phyloP scores from a whole-genome alignment of 1,140 invertebrate species.

The Luehdorfia chinensis region DNA sequence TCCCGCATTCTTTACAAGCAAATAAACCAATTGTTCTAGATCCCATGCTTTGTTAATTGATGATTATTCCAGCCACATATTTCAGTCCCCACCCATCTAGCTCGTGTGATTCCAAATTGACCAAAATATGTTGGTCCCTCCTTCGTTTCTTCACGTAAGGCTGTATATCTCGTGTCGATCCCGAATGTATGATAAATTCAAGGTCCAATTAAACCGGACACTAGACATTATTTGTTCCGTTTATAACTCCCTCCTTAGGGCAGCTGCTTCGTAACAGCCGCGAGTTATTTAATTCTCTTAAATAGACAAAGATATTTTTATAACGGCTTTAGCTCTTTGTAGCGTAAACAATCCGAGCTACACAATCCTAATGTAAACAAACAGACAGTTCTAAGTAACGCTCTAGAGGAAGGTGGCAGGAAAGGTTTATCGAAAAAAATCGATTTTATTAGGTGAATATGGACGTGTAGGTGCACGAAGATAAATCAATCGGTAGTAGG shows the following conservation, averaged over 20 bases:
- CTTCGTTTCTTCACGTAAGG: constrained; percentile 8
- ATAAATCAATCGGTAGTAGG: too few species aligned
- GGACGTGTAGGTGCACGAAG: too few species aligned
- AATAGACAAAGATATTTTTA: constrained; percentile 75
- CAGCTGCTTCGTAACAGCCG: constrained; percentile 67
- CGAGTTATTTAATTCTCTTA: constrained; percentile 70
- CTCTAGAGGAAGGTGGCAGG: constrained; percentile 10
- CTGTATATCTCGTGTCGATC: constrained; percentile 9
- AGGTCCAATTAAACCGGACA: constrained; percentile 46
- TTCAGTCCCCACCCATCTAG: constrained; percentile 48
- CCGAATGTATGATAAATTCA: constrained; percentile 24
- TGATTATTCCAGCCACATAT: constrained; percentile 67
- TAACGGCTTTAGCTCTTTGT: constrained; percentile 60
- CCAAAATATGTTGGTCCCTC: constrained; percentile 42
- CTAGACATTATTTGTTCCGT: constrained; percentile 60
- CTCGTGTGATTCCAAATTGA: constrained; percentile 38
- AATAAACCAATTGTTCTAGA: constrained; percentile 57
- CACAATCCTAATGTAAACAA: constrained; percentile 68
- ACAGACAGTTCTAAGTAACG: constrained; percentile 39
- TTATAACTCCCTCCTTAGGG: constrained; percentile 62
- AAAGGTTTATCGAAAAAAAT: too few species aligned
- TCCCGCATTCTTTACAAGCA: constrained; percentile 30
- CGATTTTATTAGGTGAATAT: too few species aligned
- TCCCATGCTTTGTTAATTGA: constrained; percentile 70
- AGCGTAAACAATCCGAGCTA: constrained; percentile 58